These are phyloP conservation scores for Dichetophora obliterata DNA, from an alignment of 2,888 invertebrate species.

Conservation along the genomic window DNA sequence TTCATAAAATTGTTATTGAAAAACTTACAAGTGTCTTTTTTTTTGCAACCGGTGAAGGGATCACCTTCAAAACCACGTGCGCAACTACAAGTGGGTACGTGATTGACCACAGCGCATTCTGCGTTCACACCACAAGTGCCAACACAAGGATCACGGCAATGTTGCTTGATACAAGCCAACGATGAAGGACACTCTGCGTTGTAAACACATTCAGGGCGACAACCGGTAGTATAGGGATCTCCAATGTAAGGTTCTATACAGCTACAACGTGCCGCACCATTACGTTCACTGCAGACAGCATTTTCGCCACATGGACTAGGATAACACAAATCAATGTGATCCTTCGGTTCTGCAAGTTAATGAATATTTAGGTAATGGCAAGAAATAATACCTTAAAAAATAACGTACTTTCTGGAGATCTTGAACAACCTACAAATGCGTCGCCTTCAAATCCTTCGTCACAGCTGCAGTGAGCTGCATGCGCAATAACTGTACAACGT, in stretches of 20 bases:
- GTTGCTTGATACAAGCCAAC: constrained; percentile 84
- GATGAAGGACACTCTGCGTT: constrained; percentile 85
- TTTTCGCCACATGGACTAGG: constrained; percentile 89
- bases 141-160: constrained; percentile 88
- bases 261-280: constrained; percentile 80
- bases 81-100: constrained; percentile 87
- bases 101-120: constrained; percentile 85
- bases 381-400: not conserved
- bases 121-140: constrained; percentile 88
- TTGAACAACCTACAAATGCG: constrained; percentile 84
- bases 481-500: constrained; percentile 82
- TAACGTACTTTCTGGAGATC: constrained; percentile 70
- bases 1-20: not conserved
- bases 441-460: constrained; percentile 83
- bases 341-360: constrained; percentile 55
- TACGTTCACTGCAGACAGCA: constrained; percentile 80
- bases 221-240: constrained; percentile 87
- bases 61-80: constrained; percentile 83
- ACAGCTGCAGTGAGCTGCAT: constrained; percentile 86
- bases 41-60: constrained; percentile 84
- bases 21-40: constrained; percentile 73
- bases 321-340: constrained; percentile 74
- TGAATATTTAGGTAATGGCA: not conserved
- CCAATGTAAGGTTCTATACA: constrained; percentile 91
- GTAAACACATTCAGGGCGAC: constrained; percentile 86